Evolutionary conservation across 64 coral and sea anemone genomes (phyloP), one percentile per base, ranked within the genome.

Genomic region (Trachythela sp.): DNA sequence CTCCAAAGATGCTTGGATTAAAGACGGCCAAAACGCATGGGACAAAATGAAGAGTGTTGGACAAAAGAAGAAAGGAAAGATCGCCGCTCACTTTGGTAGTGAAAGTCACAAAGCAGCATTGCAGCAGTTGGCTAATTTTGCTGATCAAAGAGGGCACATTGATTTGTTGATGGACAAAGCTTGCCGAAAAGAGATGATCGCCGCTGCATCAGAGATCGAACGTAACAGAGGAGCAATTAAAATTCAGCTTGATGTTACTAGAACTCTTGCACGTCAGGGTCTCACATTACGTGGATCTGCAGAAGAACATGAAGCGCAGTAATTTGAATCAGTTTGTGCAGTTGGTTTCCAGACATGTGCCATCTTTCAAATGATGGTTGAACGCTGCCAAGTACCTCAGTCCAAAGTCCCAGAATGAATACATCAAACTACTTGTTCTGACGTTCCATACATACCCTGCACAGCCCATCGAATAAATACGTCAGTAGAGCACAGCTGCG

Each of bases 241-340:
- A 77, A 35, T 77, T 39, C 26, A 24, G 29, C 36, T 27, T 33
- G 71, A 77, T 39, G 31, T 88, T 68, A 51, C 51, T 4, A 64
- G 86, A 70, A 88, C 86, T 39, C 86, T 88, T 38, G 86, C 86
- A 67, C 34, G 86, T 49, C 86, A 88, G 56, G 86, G 86, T 59
- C 36, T 88, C 1, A 51, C 86, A 24, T 88, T 88, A n/a, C 86
- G 56, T 33, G 54, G 51, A 7, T 88, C 56, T 11, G 4, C 52
- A 39, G 24, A 59, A 68, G 54, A 88, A 70, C 29, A 70, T 38
- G 86, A 40, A 35, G 54, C 20, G 17, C 29, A 51, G 86, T 39
- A 88, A 88, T 17, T 88, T 88, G 36, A 40, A 70, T 68, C 56
- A 70, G 13, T 58, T 88, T 67, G 86, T 88, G 26, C 51, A 88